These are phyloP conservation scores for Drosophila dives DNA, from an alignment of 2,888 invertebrate genomes.

Conservation along the genomic window DNA sequence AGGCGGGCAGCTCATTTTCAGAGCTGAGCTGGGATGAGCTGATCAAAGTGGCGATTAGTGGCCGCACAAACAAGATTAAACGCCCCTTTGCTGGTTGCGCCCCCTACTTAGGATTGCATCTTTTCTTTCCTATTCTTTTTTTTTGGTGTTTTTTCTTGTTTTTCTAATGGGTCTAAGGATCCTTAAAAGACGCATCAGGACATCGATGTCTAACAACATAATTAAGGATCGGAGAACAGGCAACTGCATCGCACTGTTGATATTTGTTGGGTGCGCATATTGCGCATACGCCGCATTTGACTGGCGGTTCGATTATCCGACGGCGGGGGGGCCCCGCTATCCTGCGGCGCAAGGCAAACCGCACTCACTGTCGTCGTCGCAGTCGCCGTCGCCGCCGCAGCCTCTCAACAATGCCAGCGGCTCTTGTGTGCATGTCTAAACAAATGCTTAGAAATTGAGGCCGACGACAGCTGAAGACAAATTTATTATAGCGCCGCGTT, in stretches of 20 bases:
- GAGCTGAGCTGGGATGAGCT: constrained; percentile 24
- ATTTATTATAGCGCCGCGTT: constrained; percentile 67
- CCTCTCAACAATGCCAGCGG: not conserved
- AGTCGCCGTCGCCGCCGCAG: not conserved
- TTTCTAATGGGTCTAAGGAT: constrained; percentile 9
- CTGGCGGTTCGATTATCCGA: constrained; percentile 35
- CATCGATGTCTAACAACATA: constrained; percentile 67
- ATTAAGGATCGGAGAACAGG: constrained; percentile 44
- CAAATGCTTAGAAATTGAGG: constrained; percentile 76
- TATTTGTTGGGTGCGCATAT: constrained; percentile 20
- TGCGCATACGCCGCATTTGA: constrained; percentile 63
- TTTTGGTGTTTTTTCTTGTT: not conserved
- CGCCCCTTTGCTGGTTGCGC: constrained; percentile 49
- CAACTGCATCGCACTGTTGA: not conserved
- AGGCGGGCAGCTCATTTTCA: constrained; percentile 32
- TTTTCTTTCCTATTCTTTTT: not conserved
- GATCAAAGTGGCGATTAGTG: constrained; percentile 62
- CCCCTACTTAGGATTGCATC: not conserved
- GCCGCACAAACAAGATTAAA: constrained; percentile 66
- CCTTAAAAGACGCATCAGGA: constrained; percentile 57
- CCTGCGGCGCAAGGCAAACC: constrained; percentile 49
- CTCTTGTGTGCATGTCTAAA: constrained; percentile 66
- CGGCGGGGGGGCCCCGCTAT: constrained; percentile 34
- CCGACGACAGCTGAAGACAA: constrained; percentile 75
- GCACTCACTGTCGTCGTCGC: not conserved